Conservation (phyloP, 2,888 invertebrate species). For the Mesorhabditis sp. region DNA sequence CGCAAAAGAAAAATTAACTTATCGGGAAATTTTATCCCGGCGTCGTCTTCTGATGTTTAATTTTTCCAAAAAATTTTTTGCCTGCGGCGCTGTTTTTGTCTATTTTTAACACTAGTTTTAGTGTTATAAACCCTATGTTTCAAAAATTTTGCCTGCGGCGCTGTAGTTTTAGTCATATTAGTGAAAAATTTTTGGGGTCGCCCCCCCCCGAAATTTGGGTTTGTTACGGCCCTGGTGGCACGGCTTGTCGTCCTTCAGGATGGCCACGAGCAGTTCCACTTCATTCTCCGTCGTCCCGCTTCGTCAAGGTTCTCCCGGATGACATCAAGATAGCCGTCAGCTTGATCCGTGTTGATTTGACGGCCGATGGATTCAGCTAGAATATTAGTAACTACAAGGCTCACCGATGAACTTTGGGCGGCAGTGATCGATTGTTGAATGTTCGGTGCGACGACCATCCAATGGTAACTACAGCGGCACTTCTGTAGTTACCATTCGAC, state of each 20-base stretch:
- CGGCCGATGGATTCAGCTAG: background rate
- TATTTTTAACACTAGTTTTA: too few relatives aligned
- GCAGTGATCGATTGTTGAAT: slow-evolving; percentile 15
- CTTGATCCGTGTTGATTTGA: background rate
- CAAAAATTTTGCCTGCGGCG: too few relatives aligned
- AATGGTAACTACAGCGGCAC: slow-evolving; percentile 23
- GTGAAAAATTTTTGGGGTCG: too few relatives aligned
- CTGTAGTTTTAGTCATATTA: too few relatives aligned
- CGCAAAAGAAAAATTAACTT: too few relatives aligned
- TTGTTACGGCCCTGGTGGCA: slow-evolving; percentile 64
- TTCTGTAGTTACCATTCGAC: slow-evolving; percentile 36
- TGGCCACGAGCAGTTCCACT: slow-evolving; percentile 61
- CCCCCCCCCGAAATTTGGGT: background rate
- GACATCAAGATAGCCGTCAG: background rate
- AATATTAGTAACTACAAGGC: background rate
- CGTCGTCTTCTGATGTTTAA: too few relatives aligned
- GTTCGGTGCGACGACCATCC: slow-evolving; percentile 30
- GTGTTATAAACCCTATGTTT: too few relatives aligned
- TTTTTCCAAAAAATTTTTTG: too few relatives aligned
- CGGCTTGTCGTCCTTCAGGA: slow-evolving; percentile 72
- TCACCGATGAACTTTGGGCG: slow-evolving; percentile 23
- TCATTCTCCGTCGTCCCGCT: slow-evolving; percentile 3
- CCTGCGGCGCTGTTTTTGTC: too few relatives aligned
- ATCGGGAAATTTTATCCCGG: too few relatives aligned
- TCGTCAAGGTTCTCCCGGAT: background rate